Conservation (phyloP, 2,797 vertebrate species). For the Alouatta caraya region DNA sequence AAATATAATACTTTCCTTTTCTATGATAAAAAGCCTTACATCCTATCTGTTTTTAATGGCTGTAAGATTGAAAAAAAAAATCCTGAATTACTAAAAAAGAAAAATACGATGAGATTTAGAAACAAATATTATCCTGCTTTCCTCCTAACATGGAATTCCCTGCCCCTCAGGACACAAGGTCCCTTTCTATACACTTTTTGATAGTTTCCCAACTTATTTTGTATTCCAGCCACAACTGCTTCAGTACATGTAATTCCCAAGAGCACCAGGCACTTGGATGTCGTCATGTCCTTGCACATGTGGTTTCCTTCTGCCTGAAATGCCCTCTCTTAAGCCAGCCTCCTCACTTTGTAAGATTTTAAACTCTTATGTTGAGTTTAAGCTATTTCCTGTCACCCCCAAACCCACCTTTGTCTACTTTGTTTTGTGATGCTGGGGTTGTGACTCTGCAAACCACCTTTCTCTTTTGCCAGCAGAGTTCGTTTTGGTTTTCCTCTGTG, state of each 20-base stretch:
- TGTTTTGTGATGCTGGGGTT: not conserved
- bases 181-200: not conserved
- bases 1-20: not conserved
- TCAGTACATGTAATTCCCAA: not conserved
- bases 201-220: not conserved
- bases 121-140: not conserved
- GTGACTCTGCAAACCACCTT: not conserved
- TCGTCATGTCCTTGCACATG: not conserved
- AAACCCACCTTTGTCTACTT: not conserved
- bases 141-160: not conserved
- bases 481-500: not conserved
- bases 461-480: not conserved
- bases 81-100: not conserved
- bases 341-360: not conserved
- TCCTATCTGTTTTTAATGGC: not conserved
- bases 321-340: not conserved
- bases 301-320: not conserved
- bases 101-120: not conserved
- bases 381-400: not conserved
- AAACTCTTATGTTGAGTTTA: not conserved
- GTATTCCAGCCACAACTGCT: not conserved
- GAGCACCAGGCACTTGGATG: not conserved
- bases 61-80: not conserved
- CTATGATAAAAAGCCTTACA: conserved; percentile 1
- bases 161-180: not conserved